Evolutionary conservation across 2,888 invertebrate genomes (phyloP).

Genomic region (Lordiphosa andalusiaca): DNA sequence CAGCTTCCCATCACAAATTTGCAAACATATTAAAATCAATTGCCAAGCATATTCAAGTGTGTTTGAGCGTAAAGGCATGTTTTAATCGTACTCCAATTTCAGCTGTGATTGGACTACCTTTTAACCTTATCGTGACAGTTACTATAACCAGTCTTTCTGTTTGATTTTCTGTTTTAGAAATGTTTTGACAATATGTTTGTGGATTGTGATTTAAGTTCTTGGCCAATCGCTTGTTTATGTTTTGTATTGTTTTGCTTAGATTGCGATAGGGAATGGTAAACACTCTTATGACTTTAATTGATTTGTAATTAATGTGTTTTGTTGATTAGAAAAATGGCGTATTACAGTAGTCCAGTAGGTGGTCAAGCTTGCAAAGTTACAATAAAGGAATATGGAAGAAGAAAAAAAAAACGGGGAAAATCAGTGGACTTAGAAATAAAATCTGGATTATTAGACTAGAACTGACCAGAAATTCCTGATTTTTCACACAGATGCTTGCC

Average conservation of each 20-base stretch:
- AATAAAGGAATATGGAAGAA: too few species aligned
- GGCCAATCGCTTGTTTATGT: slow-evolving; percentile 2
- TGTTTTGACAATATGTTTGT: slow-evolving; percentile 19
- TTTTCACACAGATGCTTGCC: too few species aligned
- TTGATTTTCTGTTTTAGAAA: neutral
- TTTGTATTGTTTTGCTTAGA: slow-evolving; percentile 20
- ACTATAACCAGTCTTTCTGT: neutral
- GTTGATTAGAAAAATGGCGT: too few species aligned
- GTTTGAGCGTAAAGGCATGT: slow-evolving; percentile 22
- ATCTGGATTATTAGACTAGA: too few species aligned
- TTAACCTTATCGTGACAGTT: slow-evolving; percentile 9
- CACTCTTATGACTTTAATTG: slow-evolving; percentile 55
- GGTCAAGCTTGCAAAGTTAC: too few species aligned
- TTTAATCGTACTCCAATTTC: slow-evolving; percentile 20
- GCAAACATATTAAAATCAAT: slow-evolving; percentile 21
- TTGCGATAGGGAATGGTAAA: slow-evolving; percentile 16
- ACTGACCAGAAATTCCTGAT: too few species aligned
- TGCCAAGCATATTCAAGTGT: slow-evolving; percentile 15
- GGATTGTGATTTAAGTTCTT: too few species aligned
- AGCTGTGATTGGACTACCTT: neutral
- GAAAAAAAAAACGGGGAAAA: too few species aligned
- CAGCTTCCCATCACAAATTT: slow-evolving; percentile 9
- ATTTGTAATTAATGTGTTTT: slow-evolving; percentile 48
- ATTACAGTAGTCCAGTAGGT: too few species aligned
- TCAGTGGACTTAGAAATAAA: too few species aligned